Percentiles rank a stretch among this genome's conserved stretches.
These are phyloP conservation scores for Onychostruthus taczanowskii DNA, from an alignment of 2,113 vertebrate genomes.

Conservation along the genomic window DNA sequence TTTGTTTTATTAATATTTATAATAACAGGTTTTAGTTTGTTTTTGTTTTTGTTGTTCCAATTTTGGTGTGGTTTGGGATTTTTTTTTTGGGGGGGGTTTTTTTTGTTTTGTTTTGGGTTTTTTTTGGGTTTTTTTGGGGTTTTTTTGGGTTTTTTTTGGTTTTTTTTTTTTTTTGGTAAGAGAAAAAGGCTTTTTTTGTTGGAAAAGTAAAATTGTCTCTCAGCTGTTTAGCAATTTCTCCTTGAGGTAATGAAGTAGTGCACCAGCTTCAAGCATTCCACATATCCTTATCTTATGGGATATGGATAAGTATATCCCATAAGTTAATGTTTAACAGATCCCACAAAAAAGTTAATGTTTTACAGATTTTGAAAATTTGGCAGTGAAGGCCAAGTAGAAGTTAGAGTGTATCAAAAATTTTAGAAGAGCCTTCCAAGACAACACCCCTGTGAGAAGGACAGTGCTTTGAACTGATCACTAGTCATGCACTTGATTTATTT, in stretches of 20 bases:
- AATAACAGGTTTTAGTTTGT: background rate
- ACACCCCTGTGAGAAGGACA: background rate
- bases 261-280: background rate
- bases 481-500: background rate
- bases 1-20: background rate
- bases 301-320: no score
- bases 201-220: background rate
- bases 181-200: background rate
- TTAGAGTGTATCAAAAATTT: background rate
- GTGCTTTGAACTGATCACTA: background rate
- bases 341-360: background rate
- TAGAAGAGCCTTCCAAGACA: background rate
- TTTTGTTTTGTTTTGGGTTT: no score
- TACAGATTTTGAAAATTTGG: background rate
- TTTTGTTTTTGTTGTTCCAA: background rate
- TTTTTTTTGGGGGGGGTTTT: no score
- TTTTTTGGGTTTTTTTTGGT: no score
- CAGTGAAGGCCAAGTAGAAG: background rate
- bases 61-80: background rate
- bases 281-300: background rate
- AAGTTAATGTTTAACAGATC: background rate
- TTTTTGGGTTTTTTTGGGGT: background rate
- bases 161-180: background rate
- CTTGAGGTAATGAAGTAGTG: background rate
- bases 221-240: background rate